Base-by-base conservation (phyloP, 1,140 invertebrate species). In the Planococcus citri region DNA sequence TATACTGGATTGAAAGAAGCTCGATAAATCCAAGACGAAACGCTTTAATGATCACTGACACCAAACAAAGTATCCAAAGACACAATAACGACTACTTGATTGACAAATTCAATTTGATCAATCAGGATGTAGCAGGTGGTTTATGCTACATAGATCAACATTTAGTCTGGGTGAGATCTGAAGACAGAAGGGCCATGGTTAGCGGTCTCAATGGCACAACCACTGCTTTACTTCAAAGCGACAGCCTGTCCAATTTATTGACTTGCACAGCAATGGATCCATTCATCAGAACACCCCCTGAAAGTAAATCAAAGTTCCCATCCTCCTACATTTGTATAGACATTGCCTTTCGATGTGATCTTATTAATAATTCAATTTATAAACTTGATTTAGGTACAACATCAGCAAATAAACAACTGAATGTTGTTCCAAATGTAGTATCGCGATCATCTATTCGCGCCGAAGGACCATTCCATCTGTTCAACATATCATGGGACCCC, bases 401-500 rank as follows among this genome's bases (percentile, higher is more conserved):
- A 25, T 21, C 60, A 20, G 27, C 29, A 12, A 37, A n/a, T n/a
- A n/a, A n/a, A n/a, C n/a, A 21, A 10, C 12, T 80, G 8, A 81
- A 82, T 12, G 90, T 93, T 0, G 82, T 88, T 22, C 91, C 91
- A 0, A 81, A 86, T 60, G 75, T 83, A 0, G 84, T 95, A 1
- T 76, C 84, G 9, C 72, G 79, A 3, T 78, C 80, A 1, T 85
- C 85, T 0, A 84, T 94, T 38, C 77, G 76, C 69, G 83, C 93
- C 1, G 76, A 81, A 4, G 91, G 90, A 0, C 83, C 81, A 4
- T 91, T 85, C 83, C 79, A 88, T 41, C 83, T 83, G 24, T 94
- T 94, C 73, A 88, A 86, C 41, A 83, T 95, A n/a, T 84, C 83
- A 0, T 95, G 92, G 92, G 77, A 84, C 12, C 84, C 87, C 0